phyloP scores from a whole-genome alignment of 2,113 vertebrate species.

The Ahaetulla prasina region DNA sequence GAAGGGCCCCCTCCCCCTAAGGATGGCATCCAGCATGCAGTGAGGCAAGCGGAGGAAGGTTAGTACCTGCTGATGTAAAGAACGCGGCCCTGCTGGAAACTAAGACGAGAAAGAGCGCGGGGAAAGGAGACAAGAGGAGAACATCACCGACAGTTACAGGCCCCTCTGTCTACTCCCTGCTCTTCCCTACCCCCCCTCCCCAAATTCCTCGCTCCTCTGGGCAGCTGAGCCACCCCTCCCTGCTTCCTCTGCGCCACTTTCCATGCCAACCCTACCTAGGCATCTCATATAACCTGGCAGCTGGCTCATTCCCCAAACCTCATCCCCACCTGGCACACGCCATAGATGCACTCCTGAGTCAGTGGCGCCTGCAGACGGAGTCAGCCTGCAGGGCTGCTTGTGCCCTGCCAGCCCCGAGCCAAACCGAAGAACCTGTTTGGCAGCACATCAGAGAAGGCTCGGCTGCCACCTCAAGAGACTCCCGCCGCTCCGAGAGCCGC shows the following conservation, averaged over 20 bases:
- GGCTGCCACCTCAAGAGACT: background rate
- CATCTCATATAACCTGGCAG: too few relatives aligned
- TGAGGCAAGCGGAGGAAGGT: constrained; percentile 40
- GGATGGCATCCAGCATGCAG: constrained; percentile 38
- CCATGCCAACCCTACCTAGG: background rate
- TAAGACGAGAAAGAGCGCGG: constrained; percentile 74
- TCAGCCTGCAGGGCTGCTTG: background rate
- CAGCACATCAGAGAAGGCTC: background rate
- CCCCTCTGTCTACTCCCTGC: background rate
- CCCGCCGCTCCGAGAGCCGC: accelerated
- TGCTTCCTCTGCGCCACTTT: background rate
- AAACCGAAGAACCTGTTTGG: background rate
- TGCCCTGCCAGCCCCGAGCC: background rate
- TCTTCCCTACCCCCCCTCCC: background rate
- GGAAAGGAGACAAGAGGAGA: constrained; percentile 63
- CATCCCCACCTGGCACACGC: background rate
- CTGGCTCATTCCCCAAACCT: background rate
- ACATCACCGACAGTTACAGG: constrained; percentile 44
- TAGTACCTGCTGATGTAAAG: constrained; percentile 88
- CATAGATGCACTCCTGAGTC: background rate
- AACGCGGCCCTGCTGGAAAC: constrained; percentile 83
- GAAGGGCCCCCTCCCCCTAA: background rate
- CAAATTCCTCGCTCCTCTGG: background rate
- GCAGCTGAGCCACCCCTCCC: background rate
- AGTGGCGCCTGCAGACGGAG: background rate